Evolutionary conservation across 2,113 vertebrate genomes (phyloP).

Genomic region (Tychaedon coryphoeus): DNA sequence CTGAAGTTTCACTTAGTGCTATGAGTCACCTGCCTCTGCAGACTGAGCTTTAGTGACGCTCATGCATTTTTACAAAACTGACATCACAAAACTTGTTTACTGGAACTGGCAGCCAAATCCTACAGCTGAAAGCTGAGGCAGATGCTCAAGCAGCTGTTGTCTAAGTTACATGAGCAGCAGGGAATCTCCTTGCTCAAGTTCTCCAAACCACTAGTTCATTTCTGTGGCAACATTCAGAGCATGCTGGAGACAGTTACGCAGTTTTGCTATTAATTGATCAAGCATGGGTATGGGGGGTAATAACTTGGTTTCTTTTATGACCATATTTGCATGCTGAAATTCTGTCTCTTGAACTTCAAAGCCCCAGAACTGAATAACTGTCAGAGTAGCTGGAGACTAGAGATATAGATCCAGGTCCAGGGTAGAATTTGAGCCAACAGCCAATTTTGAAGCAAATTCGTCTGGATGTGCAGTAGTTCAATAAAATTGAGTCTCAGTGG

Average conservation of each 20-base stretch:
- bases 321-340: not conserved
- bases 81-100: not conserved
- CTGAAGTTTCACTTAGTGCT: not conserved
- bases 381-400: not conserved
- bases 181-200: not conserved
- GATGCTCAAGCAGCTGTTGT: not conserved
- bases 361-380: not conserved
- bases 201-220: not conserved
- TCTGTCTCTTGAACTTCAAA: not conserved
- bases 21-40: not conserved
- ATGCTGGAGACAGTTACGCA: not conserved
- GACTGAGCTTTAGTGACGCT: not conserved
- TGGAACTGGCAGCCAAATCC: not conserved
- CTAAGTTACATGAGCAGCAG: not conserved
- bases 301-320: not conserved
- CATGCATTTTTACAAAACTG: fast-evolving
- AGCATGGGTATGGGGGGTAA: not conserved
- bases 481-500: not conserved
- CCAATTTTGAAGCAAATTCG: not conserved
- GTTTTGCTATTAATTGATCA: not conserved
- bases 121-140: not conserved
- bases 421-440: not conserved
- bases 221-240: not conserved
- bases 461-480: not conserved
- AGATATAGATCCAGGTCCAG: not conserved